Evolutionary conservation across 2,888 invertebrate genomes (phyloP), one percentile per base, ranked within the genome.

Genomic region (Steromphala cineraria): DNA sequence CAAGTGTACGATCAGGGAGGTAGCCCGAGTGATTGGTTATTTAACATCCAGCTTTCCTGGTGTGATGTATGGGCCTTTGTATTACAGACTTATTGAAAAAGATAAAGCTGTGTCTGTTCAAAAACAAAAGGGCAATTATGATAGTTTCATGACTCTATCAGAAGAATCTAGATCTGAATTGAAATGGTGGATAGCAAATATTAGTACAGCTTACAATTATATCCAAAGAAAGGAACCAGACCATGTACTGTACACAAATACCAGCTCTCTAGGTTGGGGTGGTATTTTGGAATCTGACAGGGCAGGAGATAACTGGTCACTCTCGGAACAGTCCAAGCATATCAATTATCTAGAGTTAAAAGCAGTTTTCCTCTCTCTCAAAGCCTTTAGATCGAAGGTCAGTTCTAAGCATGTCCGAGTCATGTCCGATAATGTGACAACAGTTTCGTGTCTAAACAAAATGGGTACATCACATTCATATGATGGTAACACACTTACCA

Each of bases 61-160:
- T 17, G 67, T 67, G 3, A 21, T 17, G 31, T 46, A 53, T 82
- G 79, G 79, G 15, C 67, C 55, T 21, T 67, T 82, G 53, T 55
- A 67, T 17, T 80, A 79, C 24, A 75, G 79, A 67, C 13, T 4
- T 17, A 31, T 82, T 21, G 80, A 82, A 46, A n/a, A 52, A 17
- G 80, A 78, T 13, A 82, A 78, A 71, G 74, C 53, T 56, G 21
- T 36, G 46, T 62, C 80, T 17, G 71, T 81, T 46, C 71, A 77
- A 80, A 13, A 53, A 24, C 80, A 80, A 56, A 76, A 78, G 46
- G 79, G 80, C n/a, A 80, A 82, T 77, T 80, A 53, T 24, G 80
- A 82, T 17, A 53, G 36, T 19, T 24, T 19, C 15, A 53, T 75
- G n/a, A 2, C 2, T 24, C 21, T 80, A 4, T 46, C 77, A 40